Conservation (phyloP, 2,797 vertebrate species). For the Ptychadena robeensis region DNA sequence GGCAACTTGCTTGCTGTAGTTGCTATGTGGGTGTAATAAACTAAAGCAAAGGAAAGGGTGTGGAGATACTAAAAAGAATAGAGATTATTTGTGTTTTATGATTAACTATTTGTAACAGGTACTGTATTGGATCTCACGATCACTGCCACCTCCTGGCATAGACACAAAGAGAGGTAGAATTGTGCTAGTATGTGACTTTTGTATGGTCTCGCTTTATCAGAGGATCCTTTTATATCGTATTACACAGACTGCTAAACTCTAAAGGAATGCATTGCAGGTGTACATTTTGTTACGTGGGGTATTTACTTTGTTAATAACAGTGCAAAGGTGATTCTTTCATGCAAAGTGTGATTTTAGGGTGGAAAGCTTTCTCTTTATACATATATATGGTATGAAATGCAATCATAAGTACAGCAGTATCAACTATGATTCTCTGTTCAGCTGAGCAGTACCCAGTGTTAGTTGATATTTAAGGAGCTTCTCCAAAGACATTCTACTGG, state of each 20-base stretch:
- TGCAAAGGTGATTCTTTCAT: not conserved
- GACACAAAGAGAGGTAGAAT: not conserved
- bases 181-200: not conserved
- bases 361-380: not conserved
- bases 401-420: too few relatives aligned
- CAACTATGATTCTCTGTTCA: too few relatives aligned
- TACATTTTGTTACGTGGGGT: not conserved
- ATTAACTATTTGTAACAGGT: conserved; percentile 29
- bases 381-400: too few relatives aligned
- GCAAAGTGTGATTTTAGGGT: not conserved
- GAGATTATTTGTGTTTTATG: conserved; percentile 52
- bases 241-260: not conserved
- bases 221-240: not conserved
- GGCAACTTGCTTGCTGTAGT: conserved; percentile 68
- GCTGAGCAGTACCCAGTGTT: too few relatives aligned
- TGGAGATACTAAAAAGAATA: conserved; percentile 67
- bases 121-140: conserved; percentile 2
- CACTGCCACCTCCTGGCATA: not conserved
- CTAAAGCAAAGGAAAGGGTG: conserved; percentile 69
- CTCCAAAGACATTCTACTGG: not conserved
- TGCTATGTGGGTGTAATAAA: conserved; percentile 69
- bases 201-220: not conserved
- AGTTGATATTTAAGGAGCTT: too few relatives aligned
- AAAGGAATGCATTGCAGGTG: not conserved
- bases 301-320: not conserved